A percentile compares a stretch with the other conserved stretches of the same genome.
phyloP scores from a whole-genome alignment of 2,888 invertebrate genomes.

The Andrena haemorrhoa region DNA sequence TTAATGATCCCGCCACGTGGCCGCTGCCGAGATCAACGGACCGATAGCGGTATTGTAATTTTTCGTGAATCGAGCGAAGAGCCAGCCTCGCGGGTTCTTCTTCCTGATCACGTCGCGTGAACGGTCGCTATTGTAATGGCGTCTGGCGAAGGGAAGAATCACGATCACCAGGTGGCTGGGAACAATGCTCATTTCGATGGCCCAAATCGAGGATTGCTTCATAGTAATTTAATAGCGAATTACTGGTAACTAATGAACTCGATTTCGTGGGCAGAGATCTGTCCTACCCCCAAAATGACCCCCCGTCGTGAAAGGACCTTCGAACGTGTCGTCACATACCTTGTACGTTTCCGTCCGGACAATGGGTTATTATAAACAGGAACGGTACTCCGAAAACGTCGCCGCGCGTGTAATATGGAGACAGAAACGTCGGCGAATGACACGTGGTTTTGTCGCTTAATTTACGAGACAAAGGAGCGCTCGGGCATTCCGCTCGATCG shows the following conservation, averaged over 20 bases:
- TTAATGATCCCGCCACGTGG: slow-evolving; percentile 57
- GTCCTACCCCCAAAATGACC: not conserved
- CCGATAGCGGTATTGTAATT: slow-evolving; percentile 37
- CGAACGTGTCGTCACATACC: not conserved
- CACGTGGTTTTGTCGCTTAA: slow-evolving; percentile 31
- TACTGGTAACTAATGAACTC: not conserved
- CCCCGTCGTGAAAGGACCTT: not conserved
- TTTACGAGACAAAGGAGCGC: slow-evolving; percentile 54
- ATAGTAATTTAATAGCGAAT: not conserved
- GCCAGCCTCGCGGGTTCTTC: not conserved
- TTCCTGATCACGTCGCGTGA: not conserved
- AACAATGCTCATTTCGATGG: not conserved
- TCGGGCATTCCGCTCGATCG: slow-evolving; percentile 57
- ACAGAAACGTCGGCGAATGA: not conserved
- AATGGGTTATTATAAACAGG: slow-evolving; percentile 6
- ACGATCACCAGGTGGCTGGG: too few species aligned
- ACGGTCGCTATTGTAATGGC: not conserved
- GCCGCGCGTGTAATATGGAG: not conserved
- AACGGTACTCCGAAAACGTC: slow-evolving; percentile 3
- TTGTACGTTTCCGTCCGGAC: not conserved
- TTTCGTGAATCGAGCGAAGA: not conserved
- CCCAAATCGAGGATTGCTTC: not conserved
- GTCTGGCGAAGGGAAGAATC: not conserved
- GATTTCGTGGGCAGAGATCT: too few species aligned
- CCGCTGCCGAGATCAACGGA: slow-evolving; percentile 24